Base-by-base conservation (phyloP, 2,113 vertebrate species). In the Dipodomys stephensi region DNA sequence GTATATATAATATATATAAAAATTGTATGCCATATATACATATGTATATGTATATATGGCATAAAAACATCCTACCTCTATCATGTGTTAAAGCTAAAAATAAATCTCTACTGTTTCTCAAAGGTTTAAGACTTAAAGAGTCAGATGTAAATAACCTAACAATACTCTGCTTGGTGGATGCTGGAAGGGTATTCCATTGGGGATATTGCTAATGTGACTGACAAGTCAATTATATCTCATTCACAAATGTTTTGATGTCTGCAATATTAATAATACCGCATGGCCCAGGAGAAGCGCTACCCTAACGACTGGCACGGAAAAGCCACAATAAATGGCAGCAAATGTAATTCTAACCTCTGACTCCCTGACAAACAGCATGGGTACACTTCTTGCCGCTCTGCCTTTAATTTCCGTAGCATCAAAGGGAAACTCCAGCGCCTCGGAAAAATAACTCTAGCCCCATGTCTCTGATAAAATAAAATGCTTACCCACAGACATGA, bases 371-470 rank as follows among this genome's bases (percentile, higher is more conserved):
- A 98, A 96, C 97, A 97, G 97, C 96, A 77, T 92, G 97, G 96
- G 91, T 73, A 57, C 23, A 92, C 96, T 96, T 88, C 97, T 95
- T 92, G 88, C 94, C 6, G 83, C 92, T 97, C 95, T 96, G 97
- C 93, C 97, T 98, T 98, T 98, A 96, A 98, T 98, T 98, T 98
- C 97, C 89, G 0, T 92, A 92, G 97, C 98, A 98, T 98, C 98
- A 98, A 98, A 98, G 97, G 94, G 82, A 98, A 97, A 96, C 97
- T 97, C 97, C 96, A 98, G 97, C 94, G 95, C 96, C 96, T 98
- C 7, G 57, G 97, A 97, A 98, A 57, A 98, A 98, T 97, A 97
- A 98, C 97, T 97, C 96, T 84, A 97, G 97, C 96, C 96, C 96
- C 84, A 88, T 62, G 97, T 90, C 97, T 98, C 96, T 98, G 98